Evolutionary conservation across 2,888 invertebrate species (phyloP).

Genomic region (Drosophila borealis): DNA sequence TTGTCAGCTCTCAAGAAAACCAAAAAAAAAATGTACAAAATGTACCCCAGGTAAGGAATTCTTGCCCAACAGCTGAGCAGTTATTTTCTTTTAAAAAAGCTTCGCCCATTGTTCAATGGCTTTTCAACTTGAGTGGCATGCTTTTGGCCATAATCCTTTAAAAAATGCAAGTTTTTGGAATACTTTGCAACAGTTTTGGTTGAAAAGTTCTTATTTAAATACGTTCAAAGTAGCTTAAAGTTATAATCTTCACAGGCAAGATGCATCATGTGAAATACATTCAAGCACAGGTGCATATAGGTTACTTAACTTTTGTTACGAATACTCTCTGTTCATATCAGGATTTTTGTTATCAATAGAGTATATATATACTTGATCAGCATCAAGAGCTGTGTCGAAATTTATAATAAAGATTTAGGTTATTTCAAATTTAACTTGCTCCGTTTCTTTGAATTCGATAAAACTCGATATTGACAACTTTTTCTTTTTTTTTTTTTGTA

Average conservation of each 20-base stretch:
- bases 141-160: conserved; percentile 7
- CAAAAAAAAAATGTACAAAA: conserved; percentile 2
- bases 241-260: conserved; percentile 12
- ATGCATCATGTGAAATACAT: conserved; percentile 4
- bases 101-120: conserved; percentile 6
- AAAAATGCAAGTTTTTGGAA: conserved; percentile 18
- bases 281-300: conserved; percentile 2
- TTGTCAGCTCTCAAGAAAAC: conserved; percentile 36
- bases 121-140: conserved; percentile 9
- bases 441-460: too few species aligned
- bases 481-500: too few species aligned
- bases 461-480: too few species aligned
- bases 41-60: conserved; percentile 20
- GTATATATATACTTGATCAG: too few species aligned
- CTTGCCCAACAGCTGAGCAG: conserved; percentile 11
- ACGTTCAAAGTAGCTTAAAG: conserved; percentile 19
- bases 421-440: too few species aligned
- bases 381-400: too few species aligned
- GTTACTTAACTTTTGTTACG: not conserved
- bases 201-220: conserved; percentile 39
- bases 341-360: too few species aligned
- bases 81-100: conserved; percentile 3
- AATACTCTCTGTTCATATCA: too few species aligned
- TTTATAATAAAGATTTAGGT: too few species aligned
- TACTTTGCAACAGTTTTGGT: conserved; percentile 21